Evolutionary conservation across 2,888 invertebrate species (phyloP), one percentile per base, ranked within the genome.

Genomic region (Calliphora vomitoria): DNA sequence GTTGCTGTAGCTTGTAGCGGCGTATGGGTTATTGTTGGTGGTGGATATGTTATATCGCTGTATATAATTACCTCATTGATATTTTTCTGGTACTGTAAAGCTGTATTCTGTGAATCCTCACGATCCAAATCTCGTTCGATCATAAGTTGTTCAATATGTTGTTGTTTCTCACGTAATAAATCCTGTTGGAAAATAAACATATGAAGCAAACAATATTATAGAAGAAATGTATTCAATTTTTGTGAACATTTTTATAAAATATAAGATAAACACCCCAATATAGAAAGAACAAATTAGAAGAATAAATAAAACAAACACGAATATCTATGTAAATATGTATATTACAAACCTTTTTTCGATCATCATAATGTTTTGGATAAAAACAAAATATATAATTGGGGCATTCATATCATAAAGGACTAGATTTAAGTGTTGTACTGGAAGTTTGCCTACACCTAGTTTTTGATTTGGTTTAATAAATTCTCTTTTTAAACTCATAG

Each of bases 41-140:
- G 92, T 81, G 90, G 89, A 88, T 92, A 92, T 89, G 91, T 90
- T 76, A 91, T 92, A 88, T 92, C 92, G 90, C 92, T 92, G 92
- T 90, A 92, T 90, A 92, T 91, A 93, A 91, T 92, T 93, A 94
- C 94, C 93, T 94, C 93, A 88, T 90, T 92, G 86, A 94, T 93
- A 88, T 91, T 93, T 90, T 93, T 94, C 89, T 94, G 94, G 88
- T 92, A 92, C 82, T 92, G 92, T 86, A 93, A 88, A 35, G 92
- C 92, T 90, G 98, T 38, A 96, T 97, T 96, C 15, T 97, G 98
- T 38, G 98, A 95, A 93, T 99, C 98, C 44, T 97, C 96, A 90
- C 98, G 95, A 92, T 98, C 99, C 90, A 98, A 93, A 91, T 99
- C 99, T 75, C 98, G 94, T 93, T 99, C 99, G 88, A 97, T 96